phyloP scores from a whole-genome alignment of 2,888 invertebrate species.

The Lamproptera curius region DNA sequence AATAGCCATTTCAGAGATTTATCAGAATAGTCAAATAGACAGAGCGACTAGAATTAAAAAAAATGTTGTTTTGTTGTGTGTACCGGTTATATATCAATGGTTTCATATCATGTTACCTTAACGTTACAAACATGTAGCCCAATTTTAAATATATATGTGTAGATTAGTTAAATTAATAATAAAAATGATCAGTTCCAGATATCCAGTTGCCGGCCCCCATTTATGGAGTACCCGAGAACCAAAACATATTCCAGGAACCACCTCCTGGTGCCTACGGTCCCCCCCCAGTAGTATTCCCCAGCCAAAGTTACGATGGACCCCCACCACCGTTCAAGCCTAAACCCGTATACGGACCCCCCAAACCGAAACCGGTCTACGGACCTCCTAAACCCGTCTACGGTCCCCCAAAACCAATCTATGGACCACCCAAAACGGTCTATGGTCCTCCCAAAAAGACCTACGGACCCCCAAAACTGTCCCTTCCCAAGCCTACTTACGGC shows the following conservation, averaged over 20 bases:
- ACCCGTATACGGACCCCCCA: constrained; percentile 58
- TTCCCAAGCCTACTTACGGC: constrained; percentile 53
- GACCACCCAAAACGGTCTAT: constrained; percentile 57
- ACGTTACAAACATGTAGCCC: too few relatives aligned
- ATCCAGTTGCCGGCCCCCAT: constrained; percentile 71
- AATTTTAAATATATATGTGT: too few relatives aligned
- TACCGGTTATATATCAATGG: too few relatives aligned
- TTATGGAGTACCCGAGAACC: constrained; percentile 77
- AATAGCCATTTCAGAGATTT: too few relatives aligned
- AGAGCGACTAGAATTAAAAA: too few relatives aligned
- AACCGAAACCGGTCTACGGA: constrained; percentile 61
- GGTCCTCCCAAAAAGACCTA: constrained; percentile 53
- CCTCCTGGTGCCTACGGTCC: constrained; percentile 69
- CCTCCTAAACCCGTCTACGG: constrained; percentile 63
- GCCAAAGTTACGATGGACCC: constrained; percentile 67
- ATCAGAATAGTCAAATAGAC: too few relatives aligned
- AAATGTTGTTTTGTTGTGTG: too few relatives aligned
- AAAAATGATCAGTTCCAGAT: constrained; percentile 67
- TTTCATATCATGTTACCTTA: too few relatives aligned
- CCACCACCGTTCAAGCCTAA: constrained; percentile 55
- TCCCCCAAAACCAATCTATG: constrained; percentile 58
- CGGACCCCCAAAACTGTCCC: constrained; percentile 48
- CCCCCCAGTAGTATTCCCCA: constrained; percentile 66
- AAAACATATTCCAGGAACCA: constrained; percentile 42
- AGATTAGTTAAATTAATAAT: too few relatives aligned